These are phyloP conservation scores for Agriotes lineatus DNA, from an alignment of 2,888 invertebrate genomes.

Conservation along the genomic window DNA sequence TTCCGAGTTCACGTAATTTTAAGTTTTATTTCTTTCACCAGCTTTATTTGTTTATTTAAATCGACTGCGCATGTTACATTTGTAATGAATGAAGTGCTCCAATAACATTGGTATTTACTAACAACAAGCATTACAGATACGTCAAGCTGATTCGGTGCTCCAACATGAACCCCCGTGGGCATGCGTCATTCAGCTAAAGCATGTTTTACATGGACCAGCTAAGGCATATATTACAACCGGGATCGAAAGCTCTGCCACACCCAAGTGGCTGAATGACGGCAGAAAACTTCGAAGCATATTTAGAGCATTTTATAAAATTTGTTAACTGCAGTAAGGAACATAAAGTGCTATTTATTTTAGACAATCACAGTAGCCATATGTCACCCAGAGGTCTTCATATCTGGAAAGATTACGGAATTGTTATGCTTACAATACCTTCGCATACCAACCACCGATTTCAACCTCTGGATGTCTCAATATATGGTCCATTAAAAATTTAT, in stretches of 20 bases:
- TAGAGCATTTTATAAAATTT: neutral
- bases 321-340: neutral
- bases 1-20: no score
- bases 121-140: no score
- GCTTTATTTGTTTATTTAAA: no score
- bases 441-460: neutral
- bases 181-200: no score
- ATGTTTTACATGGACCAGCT: no score
- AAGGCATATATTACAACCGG: no score
- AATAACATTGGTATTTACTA: no score
- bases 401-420: neutral
- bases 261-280: neutral
- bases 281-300: neutral
- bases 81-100: no score
- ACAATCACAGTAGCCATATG: neutral
- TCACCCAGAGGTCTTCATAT: neutral
- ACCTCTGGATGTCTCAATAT: neutral
- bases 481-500: slow-evolving; percentile 14
- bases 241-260: neutral
- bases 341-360: neutral
- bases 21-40: no score
- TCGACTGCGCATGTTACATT: no score
- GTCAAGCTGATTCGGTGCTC: no score
- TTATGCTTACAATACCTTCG: neutral
- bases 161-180: no score